Conservation (phyloP, 2,113 vertebrate genomes). For the Balaeniceps rex region DNA sequence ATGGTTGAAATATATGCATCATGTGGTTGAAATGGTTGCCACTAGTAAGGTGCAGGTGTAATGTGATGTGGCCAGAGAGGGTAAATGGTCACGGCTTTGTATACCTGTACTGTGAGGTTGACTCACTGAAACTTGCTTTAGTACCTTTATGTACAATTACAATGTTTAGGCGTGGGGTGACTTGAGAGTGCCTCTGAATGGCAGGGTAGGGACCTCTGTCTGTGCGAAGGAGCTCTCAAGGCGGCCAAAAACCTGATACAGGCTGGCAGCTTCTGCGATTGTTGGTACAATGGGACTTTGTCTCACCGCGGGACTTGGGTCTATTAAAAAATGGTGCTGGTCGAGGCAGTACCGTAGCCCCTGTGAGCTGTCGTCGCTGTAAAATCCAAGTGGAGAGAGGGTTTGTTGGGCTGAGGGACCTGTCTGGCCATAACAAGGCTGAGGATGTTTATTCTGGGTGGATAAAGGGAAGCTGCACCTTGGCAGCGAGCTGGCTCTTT, state of each 20-base stretch:
- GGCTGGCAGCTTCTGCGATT: not conserved
- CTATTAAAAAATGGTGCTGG: not conserved
- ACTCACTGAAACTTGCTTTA: not conserved
- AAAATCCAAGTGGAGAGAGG: not conserved
- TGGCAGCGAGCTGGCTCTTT: not conserved
- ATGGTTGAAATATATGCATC: not conserved
- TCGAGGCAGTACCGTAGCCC: not conserved
- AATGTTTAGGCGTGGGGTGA: not conserved
- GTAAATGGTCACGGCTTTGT: not conserved
- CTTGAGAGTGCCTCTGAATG: not conserved
- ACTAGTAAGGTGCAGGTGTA: not conserved
- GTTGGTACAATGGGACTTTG: not conserved
- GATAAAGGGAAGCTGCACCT: not conserved
- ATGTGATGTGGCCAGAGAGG: not conserved
- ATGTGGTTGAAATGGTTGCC: not conserved
- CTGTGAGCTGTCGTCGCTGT: not conserved
- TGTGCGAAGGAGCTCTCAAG: not conserved
- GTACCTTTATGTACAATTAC: not conserved
- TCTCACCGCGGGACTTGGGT: accelerated
- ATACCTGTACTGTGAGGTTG: not conserved
- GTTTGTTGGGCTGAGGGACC: not conserved
- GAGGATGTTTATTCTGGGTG: not conserved
- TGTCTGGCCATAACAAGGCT: not conserved
- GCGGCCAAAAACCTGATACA: not conserved
- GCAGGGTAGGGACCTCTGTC: not conserved